A percentile compares a stretch with the other conserved stretches of the same genome.
These are phyloP conservation scores for Allacma fusca DNA, from an alignment of 2,888 invertebrate species.

Conservation along the genomic window DNA sequence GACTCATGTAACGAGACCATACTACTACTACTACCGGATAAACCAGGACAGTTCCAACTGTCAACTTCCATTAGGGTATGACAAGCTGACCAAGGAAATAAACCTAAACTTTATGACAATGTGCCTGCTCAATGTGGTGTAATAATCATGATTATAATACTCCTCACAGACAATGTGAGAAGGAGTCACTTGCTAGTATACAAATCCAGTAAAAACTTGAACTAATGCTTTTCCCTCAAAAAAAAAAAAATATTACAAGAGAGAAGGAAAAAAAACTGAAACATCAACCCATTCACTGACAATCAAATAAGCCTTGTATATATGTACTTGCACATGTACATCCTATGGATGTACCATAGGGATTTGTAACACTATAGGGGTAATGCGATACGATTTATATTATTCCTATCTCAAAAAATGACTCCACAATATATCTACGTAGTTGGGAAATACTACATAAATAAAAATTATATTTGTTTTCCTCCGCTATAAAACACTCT, in stretches of 20 bases:
- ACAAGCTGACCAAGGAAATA: neutral
- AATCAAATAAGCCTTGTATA: neutral
- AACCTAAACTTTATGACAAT: constrained; percentile 29
- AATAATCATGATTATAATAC: constrained; percentile 32
- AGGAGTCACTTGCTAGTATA: too few relatives aligned
- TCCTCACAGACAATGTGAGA: constrained; percentile 7
- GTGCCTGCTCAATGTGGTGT: constrained; percentile 21
- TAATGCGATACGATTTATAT: too few relatives aligned
- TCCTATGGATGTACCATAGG: neutral
- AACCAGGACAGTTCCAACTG: neutral
- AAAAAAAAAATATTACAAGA: neutral
- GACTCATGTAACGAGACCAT: neutral
- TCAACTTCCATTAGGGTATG: neutral
- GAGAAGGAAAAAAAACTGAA: neutral
- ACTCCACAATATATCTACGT: too few relatives aligned
- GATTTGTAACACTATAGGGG: too few relatives aligned
- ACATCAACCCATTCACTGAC: constrained; percentile 1
- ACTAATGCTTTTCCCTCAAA: neutral
- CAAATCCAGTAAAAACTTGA: neutral
- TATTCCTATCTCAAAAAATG: too few relatives aligned
- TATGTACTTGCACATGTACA: neutral
- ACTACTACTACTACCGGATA: neutral
- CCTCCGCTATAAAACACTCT: too few relatives aligned
- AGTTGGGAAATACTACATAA: too few relatives aligned
- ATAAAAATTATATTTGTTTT: too few relatives aligned